Evolutionary conservation across 2,797 vertebrate genomes (phyloP), one percentile per base, ranked within the genome.

Genomic region (Oreortyx pictus): DNA sequence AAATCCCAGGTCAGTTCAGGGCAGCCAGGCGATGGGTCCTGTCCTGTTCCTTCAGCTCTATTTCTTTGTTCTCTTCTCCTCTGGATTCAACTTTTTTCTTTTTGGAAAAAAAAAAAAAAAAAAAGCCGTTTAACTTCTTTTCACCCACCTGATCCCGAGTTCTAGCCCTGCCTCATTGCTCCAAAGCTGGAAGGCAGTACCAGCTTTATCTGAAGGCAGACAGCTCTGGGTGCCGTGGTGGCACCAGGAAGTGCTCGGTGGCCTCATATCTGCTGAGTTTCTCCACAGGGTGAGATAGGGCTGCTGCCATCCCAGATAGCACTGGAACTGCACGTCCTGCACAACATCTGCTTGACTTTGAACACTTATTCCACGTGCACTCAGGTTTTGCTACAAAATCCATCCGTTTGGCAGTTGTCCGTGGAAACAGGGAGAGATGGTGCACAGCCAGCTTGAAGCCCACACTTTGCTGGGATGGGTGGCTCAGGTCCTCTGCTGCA

Each of bases 241-340:
- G 13, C 27, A 14, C 18, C 18, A 4, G 82, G 93, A 94, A 93
- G 60, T 82, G 59, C 24, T 91, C 68, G 67, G 77, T 67, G 90
- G 76, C 67, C 52, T 81, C 43, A 73, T 41, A 93, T 75, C 89
- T 43, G 54, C 59, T 57, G 29, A 7, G 16, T 65, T 64, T 89
- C 71, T 27, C 39, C 61, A 8, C 27, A 2, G 61, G 27, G 39
- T 12, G 61, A 43, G 61, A 64, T 64, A 64, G 27, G 61, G 61
- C 27, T 43, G 61, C 39, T 64, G 39, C 39, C 61, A 62, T 18
- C 39, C 39, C 39, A 20, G 61, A 31, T 29, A 62, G 27, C 18
- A 17, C 61, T 0, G 0, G 39, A 25, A 64, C 20, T 8, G 9
- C 6, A 3, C 22, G 14, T 31, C 54, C 67, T 39, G 35, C 27